Conservation (phyloP, 1,140 invertebrate species). For the Notospermus geniculatus region DNA sequence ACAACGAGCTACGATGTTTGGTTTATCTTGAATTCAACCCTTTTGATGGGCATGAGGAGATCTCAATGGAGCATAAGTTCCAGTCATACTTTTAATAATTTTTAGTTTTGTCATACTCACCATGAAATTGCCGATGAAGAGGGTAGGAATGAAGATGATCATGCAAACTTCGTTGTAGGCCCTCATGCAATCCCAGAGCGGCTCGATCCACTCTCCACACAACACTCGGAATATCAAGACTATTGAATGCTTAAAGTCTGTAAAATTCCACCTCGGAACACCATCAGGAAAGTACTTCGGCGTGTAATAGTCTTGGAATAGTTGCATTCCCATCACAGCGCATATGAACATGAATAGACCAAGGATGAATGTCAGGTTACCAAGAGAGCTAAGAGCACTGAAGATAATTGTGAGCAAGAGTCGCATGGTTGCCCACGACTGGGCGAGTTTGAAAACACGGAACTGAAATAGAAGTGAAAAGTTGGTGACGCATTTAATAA, state of each 20-base stretch:
- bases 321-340: slow-evolving; percentile 96
- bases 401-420: slow-evolving; percentile 97
- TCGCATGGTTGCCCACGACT: slow-evolving; percentile 98
- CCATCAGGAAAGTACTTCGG: slow-evolving; percentile 33
- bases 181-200: slow-evolving; percentile 96
- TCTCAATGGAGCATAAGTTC: too few relatives aligned
- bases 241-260: slow-evolving; percentile 95
- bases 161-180: slow-evolving; percentile 87
- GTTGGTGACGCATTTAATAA: too few relatives aligned
- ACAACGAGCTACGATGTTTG: too few relatives aligned
- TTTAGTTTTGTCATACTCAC: slow-evolving; percentile 68
- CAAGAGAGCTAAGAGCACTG: slow-evolving; percentile 93
- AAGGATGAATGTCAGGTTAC: slow-evolving; percentile 94
- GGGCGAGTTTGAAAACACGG: slow-evolving; percentile 97
- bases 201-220: slow-evolving; percentile 99
- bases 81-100: too few relatives aligned
- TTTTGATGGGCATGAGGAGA: too few relatives aligned
- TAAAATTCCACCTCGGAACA: slow-evolving; percentile 85
- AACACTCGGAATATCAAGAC: slow-evolving; percentile 98
- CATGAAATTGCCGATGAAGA: slow-evolving; percentile 96
- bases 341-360: slow-evolving; percentile 99
- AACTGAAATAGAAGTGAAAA: slow-evolving; percentile 67
- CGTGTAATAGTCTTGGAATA: slow-evolving; percentile 90
- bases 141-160: slow-evolving; percentile 94
- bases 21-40: too few relatives aligned